Percentiles rank a stretch among this genome's conserved stretches.
phyloP scores from a whole-genome alignment of 2,797 vertebrate genomes.

The Phalloptychus januarius region DNA sequence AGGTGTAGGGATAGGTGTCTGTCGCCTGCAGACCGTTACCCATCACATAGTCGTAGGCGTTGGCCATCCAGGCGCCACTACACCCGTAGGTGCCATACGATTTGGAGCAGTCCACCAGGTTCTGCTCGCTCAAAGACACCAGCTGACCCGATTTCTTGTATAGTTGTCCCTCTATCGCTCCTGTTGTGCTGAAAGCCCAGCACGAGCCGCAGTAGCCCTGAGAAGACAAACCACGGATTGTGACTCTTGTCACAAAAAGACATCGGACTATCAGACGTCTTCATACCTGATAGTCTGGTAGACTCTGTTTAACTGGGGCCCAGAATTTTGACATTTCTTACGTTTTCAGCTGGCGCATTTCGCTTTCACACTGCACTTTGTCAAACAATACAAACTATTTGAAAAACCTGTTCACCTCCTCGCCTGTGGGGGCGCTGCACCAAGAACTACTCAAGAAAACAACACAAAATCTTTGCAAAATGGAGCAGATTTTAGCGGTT shows the following conservation, averaged over 20 bases:
- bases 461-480: too few species aligned
- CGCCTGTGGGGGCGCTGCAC: too few species aligned
- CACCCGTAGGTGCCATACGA: slow-evolving; percentile 81
- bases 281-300: too few species aligned
- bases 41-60: slow-evolving; percentile 83
- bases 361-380: too few species aligned
- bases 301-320: too few species aligned
- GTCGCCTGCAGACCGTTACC: slow-evolving; percentile 86
- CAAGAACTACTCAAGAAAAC: too few species aligned
- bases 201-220: slow-evolving; percentile 85
- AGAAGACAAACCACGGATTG: slow-evolving; percentile 7
- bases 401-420: too few species aligned
- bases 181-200: slow-evolving; percentile 86
- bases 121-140: slow-evolving; percentile 82
- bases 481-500: too few species aligned
- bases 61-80: slow-evolving; percentile 83
- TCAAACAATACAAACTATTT: too few species aligned
- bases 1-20: slow-evolving; percentile 88
- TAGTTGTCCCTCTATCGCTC: slow-evolving; percentile 82
- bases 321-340: too few species aligned
- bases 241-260: background rate
- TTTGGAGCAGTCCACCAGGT: slow-evolving; percentile 83
- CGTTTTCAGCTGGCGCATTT: too few species aligned
- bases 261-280: too few species aligned
- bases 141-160: slow-evolving; percentile 80